These are phyloP conservation scores for Nansenia antarctica DNA, from an alignment of 2,113 vertebrate species.

Conservation along the genomic window DNA sequence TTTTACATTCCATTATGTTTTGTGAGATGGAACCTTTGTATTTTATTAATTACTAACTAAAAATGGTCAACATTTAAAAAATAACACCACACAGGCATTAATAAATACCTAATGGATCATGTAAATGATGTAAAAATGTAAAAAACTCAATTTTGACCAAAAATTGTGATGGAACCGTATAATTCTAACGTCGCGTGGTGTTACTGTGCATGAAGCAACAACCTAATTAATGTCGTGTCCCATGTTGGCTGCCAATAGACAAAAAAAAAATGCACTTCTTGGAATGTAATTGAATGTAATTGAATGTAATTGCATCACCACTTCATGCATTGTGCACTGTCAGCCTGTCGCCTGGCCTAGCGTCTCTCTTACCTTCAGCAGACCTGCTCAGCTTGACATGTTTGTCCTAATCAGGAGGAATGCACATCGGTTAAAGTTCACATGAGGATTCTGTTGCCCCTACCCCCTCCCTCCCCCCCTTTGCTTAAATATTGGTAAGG, in stretches of 20 bases:
- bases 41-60: too few species aligned
- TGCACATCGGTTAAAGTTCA: slow-evolving; percentile 71
- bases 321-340: slow-evolving; percentile 26
- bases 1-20: too few species aligned
- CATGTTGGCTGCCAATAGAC: not conserved
- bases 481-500: slow-evolving; percentile 21
- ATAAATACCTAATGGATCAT: too few species aligned
- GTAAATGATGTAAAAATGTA: too few species aligned
- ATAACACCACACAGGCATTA: too few species aligned
- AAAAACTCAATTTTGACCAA: too few species aligned
- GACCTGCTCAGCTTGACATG: slow-evolving; percentile 41
- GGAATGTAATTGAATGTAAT: slow-evolving; percentile 14
- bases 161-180: too few species aligned
- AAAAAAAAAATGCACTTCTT: not conserved
- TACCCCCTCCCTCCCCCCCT: slow-evolving; percentile 1
- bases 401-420: slow-evolving; percentile 67
- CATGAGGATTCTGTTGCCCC: slow-evolving; percentile 51
- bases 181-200: too few species aligned
- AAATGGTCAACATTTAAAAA: too few species aligned
- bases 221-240: not conserved
- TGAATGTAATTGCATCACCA: slow-evolving; percentile 19
- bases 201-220: not conserved
- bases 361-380: slow-evolving; percentile 24
- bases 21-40: too few species aligned
- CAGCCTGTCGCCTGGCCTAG: slow-evolving; percentile 5